Evolutionary conservation across 2,797 vertebrate genomes (phyloP), one percentile per base, ranked within the genome.

Genomic region (Enteromius anoplus): DNA sequence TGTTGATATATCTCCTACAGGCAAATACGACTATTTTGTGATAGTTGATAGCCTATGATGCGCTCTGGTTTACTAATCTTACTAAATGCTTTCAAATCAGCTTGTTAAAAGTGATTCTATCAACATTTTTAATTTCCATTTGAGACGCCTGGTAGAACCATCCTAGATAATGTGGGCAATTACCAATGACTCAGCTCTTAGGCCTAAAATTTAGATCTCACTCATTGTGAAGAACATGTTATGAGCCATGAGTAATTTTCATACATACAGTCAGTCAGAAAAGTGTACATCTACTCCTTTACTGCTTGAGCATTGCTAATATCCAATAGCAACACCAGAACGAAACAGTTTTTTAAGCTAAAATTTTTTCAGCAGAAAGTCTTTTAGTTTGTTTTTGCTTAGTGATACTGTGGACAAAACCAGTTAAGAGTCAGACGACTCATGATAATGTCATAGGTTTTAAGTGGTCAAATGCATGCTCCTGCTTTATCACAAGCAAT

Each of bases 31-130:
- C 14, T 71, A 26, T 71, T 71, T 72, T 32, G 70, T 49, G 70
- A 51, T 17, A 49, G 23, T 15, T 32, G 26, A 51, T 11, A 10
- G 9, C 42, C 42, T 12, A 72, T 10, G 10, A 32, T 47, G 40
- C 7, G 5, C 3, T 45, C 23, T 32, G 70, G 17, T 11, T 34
- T 12, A 21, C 2, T 26, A 4, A 49, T 72, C 15, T 72, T 51
- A 34, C 26, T 34, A 73, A 34, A 5, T 37, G 49, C 8, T 8
- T 68, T 53, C 1, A 79, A 58, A 40, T 5, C 1, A 53, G 26
- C 45, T 37, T n/a, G 29, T 78, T n/a, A 64, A 62, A 64, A 17
- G 21, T 23, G 21, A 68, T 69, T 58, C 14, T 45, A 76, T 62
- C 26, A 29, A 37, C 10, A 37, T 75, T 37, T 51, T 23, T 26